phyloP scores from a whole-genome alignment of 2,888 invertebrate species.

The Azorinus chamasolen region DNA sequence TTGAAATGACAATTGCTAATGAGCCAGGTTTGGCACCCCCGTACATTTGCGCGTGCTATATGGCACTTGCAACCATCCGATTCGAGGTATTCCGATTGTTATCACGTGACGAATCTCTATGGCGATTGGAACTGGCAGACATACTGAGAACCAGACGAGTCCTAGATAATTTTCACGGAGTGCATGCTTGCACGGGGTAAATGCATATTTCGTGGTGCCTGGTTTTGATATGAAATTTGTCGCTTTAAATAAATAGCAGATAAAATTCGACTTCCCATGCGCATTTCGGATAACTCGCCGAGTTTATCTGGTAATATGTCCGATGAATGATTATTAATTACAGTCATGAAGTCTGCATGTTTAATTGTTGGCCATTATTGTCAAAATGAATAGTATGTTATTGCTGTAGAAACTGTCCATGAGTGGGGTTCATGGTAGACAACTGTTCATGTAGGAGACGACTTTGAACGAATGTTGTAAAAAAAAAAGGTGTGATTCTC shows the following conservation, averaged over 20 bases:
- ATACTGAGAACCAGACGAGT: constrained; percentile 44
- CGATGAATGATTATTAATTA: constrained; percentile 40
- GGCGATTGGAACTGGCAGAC: constrained; percentile 60
- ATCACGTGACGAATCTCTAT: constrained; percentile 63
- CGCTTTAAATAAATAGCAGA: constrained; percentile 51
- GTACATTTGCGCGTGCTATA: constrained; percentile 67
- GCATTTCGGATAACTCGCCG: constrained; percentile 35
- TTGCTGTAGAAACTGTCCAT: too few relatives aligned
- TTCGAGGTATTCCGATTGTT: constrained; percentile 56
- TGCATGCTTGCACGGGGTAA: constrained; percentile 36
- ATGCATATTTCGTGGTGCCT: constrained; percentile 47
- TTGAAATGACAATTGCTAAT: constrained; percentile 63
- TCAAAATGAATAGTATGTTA: constrained; percentile 6
- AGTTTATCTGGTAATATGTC: constrained; percentile 45
- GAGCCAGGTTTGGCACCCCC: constrained; percentile 59
- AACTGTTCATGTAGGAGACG: too few relatives aligned
- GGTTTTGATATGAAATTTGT: constrained; percentile 61
- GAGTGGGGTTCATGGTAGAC: too few relatives aligned
- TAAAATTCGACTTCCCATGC: constrained; percentile 22
- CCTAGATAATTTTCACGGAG: constrained; percentile 42
- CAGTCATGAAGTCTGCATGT: constrained; percentile 8
- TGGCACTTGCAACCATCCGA: constrained; percentile 66
- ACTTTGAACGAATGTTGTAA: too few relatives aligned
- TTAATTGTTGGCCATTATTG: constrained; percentile 29
- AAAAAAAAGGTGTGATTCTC: too few relatives aligned